These are phyloP conservation scores for Leptatherina wallacei DNA, from an alignment of 2,797 vertebrate genomes.

Conservation along the genomic window DNA sequence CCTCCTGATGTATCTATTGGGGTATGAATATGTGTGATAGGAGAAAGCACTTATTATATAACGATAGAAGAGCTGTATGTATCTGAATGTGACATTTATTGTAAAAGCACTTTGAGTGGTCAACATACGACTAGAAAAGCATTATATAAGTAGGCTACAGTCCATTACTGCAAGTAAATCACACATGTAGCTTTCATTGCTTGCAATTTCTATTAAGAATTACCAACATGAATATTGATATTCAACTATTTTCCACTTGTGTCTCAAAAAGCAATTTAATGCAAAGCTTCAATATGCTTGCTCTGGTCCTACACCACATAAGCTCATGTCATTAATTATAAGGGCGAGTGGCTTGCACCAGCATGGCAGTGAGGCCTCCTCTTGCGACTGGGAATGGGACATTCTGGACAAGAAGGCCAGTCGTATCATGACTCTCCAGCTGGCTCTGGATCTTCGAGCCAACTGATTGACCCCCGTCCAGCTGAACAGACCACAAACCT, in stretches of 20 bases:
- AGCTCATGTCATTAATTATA: constrained; percentile 75
- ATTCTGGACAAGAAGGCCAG: constrained; percentile 73
- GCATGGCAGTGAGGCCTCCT: constrained; percentile 64
- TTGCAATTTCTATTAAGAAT: constrained; percentile 18
- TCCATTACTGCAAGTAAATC: constrained; percentile 1
- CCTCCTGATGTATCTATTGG: too few relatives aligned
- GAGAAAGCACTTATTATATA: too few relatives aligned
- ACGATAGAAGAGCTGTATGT: too few relatives aligned
- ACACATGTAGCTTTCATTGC: constrained; percentile 30
- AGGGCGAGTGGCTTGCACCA: constrained; percentile 59
- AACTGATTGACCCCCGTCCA: constrained; percentile 75
- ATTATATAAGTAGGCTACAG: too few relatives aligned
- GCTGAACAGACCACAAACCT: constrained; percentile 69
- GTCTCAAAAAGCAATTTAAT: constrained; percentile 17
- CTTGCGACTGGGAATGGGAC: constrained; percentile 69
- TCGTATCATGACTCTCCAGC: constrained; percentile 77
- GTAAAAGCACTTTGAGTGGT: too few relatives aligned
- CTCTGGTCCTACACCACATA: constrained; percentile 41
- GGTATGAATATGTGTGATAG: too few relatives aligned
- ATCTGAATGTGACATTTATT: too few relatives aligned
- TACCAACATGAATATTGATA: background rate
- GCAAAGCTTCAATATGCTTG: constrained; percentile 42
- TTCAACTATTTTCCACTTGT: background rate
- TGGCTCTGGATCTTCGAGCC: constrained; percentile 68
- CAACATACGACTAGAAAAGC: too few relatives aligned